These are phyloP conservation scores for Leptatherina wallacei DNA, from an alignment of 2,797 vertebrate genomes.

Conservation along the genomic window DNA sequence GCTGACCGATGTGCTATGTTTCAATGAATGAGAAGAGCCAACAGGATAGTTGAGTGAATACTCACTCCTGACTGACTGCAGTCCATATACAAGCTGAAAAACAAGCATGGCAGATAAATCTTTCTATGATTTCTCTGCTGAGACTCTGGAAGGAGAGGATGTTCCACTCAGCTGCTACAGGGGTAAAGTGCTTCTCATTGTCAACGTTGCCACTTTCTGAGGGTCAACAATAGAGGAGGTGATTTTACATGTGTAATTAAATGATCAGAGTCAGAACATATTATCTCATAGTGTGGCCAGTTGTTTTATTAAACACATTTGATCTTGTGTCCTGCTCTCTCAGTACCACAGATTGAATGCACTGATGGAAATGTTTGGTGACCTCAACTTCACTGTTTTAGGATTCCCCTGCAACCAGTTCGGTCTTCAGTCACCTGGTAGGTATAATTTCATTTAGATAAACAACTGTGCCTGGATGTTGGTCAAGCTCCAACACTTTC, in stretches of 20 bases:
- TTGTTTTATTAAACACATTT: conserved; percentile 34
- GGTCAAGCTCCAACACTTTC: neutral
- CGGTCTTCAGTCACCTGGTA: conserved; percentile 86
- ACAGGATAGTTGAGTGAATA: conserved; percentile 54
- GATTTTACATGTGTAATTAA: conserved; percentile 42
- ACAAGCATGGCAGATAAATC: conserved; percentile 74
- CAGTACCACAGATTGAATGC: conserved; percentile 86
- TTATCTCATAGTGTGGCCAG: neutral
- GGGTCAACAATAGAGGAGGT: conserved; percentile 86
- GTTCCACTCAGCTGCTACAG: conserved; percentile 76
- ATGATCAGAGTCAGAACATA: conserved; percentile 23
- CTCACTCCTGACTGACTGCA: conserved; percentile 65
- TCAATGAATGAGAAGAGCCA: conserved; percentile 69
- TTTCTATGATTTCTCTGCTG: conserved; percentile 82
- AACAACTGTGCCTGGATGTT: neutral
- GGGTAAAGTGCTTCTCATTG: conserved; percentile 82
- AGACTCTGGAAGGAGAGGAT: conserved; percentile 78
- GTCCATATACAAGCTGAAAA: conserved; percentile 47
- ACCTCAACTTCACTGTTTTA: conserved; percentile 80
- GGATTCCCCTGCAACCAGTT: conserved; percentile 87
- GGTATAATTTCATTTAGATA: conserved; percentile 10
- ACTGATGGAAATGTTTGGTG: conserved; percentile 84
- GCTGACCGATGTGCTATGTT: conserved; percentile 80
- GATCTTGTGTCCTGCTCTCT: conserved; percentile 36
- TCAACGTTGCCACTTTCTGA: conserved; percentile 88